Evolutionary conservation across 1,140 invertebrate genomes (phyloP).

Genomic region (Metaphire vulgaris): DNA sequence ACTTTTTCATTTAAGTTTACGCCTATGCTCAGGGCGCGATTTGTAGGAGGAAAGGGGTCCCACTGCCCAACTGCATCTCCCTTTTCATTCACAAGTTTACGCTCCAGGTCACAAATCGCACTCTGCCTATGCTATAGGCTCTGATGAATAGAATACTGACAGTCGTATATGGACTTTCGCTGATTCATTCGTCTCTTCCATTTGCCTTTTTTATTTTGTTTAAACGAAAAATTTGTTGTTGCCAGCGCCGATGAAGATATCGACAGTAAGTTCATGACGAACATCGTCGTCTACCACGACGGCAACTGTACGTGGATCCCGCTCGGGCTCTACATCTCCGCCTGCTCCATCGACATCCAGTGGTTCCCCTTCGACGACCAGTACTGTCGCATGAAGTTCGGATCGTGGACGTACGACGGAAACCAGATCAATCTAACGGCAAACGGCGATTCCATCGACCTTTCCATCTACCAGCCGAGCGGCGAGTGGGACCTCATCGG

Average conservation of each 20-base stretch:
- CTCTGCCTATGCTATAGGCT: too few relatives aligned
- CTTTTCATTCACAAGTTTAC: too few relatives aligned
- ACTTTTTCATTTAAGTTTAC: too few relatives aligned
- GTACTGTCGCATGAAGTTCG: conserved; percentile 72
- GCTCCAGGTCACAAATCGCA: too few relatives aligned
- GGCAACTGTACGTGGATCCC: conserved; percentile 16
- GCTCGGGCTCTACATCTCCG: conserved; percentile 33
- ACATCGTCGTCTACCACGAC: conserved; percentile 15
- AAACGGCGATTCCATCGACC: conserved; percentile 8
- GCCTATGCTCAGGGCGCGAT: too few relatives aligned
- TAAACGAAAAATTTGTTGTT: background rate
- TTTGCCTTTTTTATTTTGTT: too few relatives aligned
- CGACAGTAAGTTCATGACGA: conserved; percentile 15
- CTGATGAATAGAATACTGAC: too few relatives aligned
- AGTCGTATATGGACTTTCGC: too few relatives aligned
- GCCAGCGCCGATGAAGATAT: conserved; percentile 18
- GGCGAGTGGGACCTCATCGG: conserved; percentile 52
- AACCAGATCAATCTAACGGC: conserved; percentile 56
- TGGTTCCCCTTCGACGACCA: conserved; percentile 99
- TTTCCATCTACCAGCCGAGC: conserved; percentile 90
- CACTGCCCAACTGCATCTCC: too few relatives aligned
- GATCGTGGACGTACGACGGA: conserved; percentile 55
- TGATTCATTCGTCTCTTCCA: too few relatives aligned
- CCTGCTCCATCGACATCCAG: conserved; percentile 88
- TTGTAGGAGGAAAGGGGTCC: too few relatives aligned